Conservation (phyloP, 1,140 invertebrate genomes). For the Drosophila parvula region DNA sequence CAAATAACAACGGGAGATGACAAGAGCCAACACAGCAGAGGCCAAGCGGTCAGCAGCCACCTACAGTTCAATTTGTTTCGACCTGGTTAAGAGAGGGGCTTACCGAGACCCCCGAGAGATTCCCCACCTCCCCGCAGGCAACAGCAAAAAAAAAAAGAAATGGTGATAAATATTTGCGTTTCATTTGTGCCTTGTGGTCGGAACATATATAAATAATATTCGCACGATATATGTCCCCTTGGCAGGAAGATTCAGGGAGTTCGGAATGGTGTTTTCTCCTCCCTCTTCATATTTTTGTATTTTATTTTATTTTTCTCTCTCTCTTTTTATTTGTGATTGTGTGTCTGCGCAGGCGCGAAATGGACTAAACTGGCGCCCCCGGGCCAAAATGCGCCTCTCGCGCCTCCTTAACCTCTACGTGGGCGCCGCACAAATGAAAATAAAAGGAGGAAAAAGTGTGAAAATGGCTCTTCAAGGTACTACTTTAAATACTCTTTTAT, state of each 20-base stretch:
- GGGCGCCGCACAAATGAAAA: conserved; percentile 62
- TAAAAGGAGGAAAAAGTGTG: neutral
- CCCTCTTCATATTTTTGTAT: neutral
- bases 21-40: conserved; percentile 78
- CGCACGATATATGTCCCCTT: conserved; percentile 81
- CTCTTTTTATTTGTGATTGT: conserved; percentile 20
- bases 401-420: conserved; percentile 69
- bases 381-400: conserved; percentile 57
- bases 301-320: neutral
- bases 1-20: conserved; percentile 82
- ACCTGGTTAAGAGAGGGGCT: conserved; percentile 50
- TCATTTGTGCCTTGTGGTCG: conserved; percentile 63
- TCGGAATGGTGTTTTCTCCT: conserved; percentile 11
- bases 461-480: neutral
- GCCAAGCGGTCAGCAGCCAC: conserved; percentile 68
- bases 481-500: conserved; percentile 1
- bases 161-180: conserved; percentile 78
- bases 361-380: conserved; percentile 69
- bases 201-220: conserved; percentile 78
- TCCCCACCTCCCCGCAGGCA: neutral
- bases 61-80: conserved; percentile 81
- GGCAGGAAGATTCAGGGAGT: conserved; percentile 65
- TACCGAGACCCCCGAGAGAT: conserved; percentile 2
- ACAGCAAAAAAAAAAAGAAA: conserved; percentile 21
- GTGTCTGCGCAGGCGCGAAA: conserved; percentile 75